Conservation (phyloP, 2,797 vertebrate species). For the Lagodon rhomboides region DNA sequence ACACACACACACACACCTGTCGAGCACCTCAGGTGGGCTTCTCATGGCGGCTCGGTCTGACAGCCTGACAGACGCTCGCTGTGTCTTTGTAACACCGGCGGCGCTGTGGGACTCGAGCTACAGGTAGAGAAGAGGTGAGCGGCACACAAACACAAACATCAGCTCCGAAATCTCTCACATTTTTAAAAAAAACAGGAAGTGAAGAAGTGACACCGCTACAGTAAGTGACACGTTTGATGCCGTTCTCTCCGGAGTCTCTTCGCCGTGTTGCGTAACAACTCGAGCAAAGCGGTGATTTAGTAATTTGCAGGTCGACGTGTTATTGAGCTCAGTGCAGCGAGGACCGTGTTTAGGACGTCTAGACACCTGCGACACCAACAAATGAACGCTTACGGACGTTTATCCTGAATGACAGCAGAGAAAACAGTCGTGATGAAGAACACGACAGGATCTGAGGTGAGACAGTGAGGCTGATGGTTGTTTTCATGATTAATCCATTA, state of each 20-base stretch:
- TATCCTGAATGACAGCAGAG: too few species aligned
- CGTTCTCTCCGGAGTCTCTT: neutral
- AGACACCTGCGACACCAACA: slow-evolving; percentile 33
- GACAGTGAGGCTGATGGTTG: too few species aligned
- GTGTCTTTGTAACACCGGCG: slow-evolving; percentile 20
- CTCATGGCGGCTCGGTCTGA: slow-evolving; percentile 28
- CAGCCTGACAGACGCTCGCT: slow-evolving; percentile 33
- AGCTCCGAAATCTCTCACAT: neutral
- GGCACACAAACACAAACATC: slow-evolving; percentile 13
- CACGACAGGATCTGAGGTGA: neutral
- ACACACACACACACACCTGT: too few species aligned
- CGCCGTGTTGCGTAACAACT: neutral
- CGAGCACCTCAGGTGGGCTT: slow-evolving; percentile 43
- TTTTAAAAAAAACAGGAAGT: neutral
- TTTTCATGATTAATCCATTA: too few species aligned
- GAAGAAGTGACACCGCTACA: neutral
- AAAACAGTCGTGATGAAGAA: too few species aligned
- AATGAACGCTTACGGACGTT: slow-evolving; percentile 13
- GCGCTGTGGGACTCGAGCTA: slow-evolving; percentile 26
- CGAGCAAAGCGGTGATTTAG: neutral
- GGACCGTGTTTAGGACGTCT: slow-evolving; percentile 50
- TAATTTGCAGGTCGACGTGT: slow-evolving; percentile 10
- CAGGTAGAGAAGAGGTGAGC: slow-evolving; percentile 11
- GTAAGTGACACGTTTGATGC: too few species aligned
- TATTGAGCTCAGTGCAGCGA: neutral